A percentile compares a stretch with the other conserved stretches of the same genome.
Evolutionary conservation across 2,113 vertebrate species (phyloP).

Genomic region (Ailurus styani): DNA sequence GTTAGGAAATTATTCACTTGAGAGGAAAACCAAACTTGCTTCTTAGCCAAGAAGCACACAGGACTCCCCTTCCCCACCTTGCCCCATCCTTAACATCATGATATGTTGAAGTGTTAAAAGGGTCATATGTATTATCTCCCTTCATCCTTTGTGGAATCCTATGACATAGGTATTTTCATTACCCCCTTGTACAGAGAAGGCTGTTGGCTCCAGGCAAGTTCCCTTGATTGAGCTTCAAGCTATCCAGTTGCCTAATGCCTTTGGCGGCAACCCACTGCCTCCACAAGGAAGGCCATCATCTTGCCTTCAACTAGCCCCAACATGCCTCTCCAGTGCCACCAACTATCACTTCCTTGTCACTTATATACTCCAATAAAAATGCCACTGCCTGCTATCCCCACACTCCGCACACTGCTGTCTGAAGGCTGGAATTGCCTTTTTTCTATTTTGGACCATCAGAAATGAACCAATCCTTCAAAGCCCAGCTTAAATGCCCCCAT

Average conservation of each 20-base stretch:
- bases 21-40: constrained; percentile 22
- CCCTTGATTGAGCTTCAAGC: neutral
- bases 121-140: neutral
- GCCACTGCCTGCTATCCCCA: neutral
- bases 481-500: neutral
- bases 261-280: no score
- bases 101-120: neutral
- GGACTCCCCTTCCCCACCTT: neutral
- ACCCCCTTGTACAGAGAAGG: neutral
- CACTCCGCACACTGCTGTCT: neutral
- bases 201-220: neutral
- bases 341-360: neutral
- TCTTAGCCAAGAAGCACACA: neutral
- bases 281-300: neutral
- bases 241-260: neutral
- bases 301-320: neutral
- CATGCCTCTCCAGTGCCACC: neutral
- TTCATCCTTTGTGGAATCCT: neutral
- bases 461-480: neutral
- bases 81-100: neutral
- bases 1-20: constrained; percentile 1
- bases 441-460: neutral
- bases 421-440: neutral
- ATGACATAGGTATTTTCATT: neutral
- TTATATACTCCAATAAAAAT: neutral